A percentile compares a stretch with the other conserved stretches of the same genome.
phyloP scores from a whole-genome alignment of 2,888 invertebrate genomes.

The Xanthostigma xanthostigma region DNA sequence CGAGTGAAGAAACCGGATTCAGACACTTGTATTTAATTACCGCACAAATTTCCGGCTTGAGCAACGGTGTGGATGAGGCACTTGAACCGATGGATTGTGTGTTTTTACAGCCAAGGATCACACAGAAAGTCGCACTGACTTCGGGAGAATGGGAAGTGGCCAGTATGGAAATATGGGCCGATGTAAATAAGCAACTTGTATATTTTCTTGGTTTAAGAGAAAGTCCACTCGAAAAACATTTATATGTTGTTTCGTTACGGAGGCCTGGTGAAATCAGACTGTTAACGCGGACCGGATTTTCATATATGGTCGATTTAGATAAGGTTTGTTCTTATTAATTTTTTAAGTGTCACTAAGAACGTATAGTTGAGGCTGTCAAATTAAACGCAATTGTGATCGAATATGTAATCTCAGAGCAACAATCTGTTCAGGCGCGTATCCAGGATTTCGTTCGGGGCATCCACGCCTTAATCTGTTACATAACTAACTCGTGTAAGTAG shows the following conservation, averaged over 20 bases:
- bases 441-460: too few relatives aligned
- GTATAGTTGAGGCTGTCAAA: too few relatives aligned
- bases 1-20: constrained; percentile 81
- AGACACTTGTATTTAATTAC: constrained; percentile 75
- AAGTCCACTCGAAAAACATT: constrained; percentile 81
- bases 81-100: constrained; percentile 35
- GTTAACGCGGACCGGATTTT: constrained; percentile 70
- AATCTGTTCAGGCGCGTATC: too few relatives aligned
- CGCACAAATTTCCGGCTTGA: constrained; percentile 36
- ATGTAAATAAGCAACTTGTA: constrained; percentile 58
- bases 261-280: constrained; percentile 57
- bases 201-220: constrained; percentile 87
- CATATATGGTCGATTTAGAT: constrained; percentile 70
- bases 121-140: constrained; percentile 62
- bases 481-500: too few relatives aligned
- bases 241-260: constrained; percentile 69
- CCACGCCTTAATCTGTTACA: too few relatives aligned
- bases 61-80: constrained; percentile 38
- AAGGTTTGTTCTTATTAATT: constrained; percentile 31
- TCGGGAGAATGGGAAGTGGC: constrained; percentile 90
- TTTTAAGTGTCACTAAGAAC: too few relatives aligned
- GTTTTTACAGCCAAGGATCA: constrained; percentile 41
- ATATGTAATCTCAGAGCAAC: too few relatives aligned
- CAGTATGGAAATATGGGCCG: constrained; percentile 76
- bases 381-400: too few relatives aligned